Conservation (phyloP, 2,113 vertebrate genomes). For the Cricetomys ansorgei region DNA sequence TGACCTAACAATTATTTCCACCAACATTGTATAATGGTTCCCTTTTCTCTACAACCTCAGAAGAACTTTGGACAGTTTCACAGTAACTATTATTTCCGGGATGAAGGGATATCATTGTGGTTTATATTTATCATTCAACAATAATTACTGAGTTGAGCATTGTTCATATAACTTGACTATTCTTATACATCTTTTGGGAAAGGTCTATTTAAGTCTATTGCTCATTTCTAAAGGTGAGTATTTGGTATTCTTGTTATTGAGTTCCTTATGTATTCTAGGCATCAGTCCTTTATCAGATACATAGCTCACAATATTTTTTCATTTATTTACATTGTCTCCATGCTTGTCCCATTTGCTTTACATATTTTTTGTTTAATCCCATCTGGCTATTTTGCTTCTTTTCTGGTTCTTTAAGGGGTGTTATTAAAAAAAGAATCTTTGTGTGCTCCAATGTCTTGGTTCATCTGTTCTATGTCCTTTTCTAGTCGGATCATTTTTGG, state of each 20-base stretch:
- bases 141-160: neutral
- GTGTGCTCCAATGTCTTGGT: neutral
- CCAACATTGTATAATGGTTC: neutral
- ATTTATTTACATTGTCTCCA: neutral
- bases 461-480: neutral
- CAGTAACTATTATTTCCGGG: neutral
- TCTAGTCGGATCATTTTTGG: neutral
- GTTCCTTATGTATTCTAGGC: neutral
- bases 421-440: neutral
- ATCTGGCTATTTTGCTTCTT: neutral
- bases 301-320: neutral
- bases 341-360: neutral
- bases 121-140: neutral
- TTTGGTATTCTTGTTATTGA: neutral
- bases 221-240: neutral
- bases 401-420: neutral
- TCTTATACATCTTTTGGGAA: neutral
- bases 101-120: neutral
- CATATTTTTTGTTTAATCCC: neutral
- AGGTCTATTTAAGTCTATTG: neutral
- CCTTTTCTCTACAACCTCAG: neutral
- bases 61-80: neutral
- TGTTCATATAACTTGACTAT: neutral
- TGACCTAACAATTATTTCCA: neutral
- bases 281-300: neutral